Conservation (phyloP, 1,140 invertebrate species). For the Homarus americanus region DNA sequence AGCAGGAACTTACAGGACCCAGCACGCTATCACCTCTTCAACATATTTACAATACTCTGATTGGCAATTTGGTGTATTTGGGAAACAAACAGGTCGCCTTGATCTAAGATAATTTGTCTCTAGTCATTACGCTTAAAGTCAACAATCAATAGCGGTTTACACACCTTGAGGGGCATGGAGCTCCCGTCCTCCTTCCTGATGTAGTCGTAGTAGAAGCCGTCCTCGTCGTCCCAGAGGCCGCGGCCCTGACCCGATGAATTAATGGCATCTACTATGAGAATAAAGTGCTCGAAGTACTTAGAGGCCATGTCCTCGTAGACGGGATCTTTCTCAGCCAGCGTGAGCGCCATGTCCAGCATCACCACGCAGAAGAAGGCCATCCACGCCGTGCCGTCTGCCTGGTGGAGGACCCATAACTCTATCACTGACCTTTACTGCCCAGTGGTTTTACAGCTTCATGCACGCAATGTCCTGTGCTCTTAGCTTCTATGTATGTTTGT, state of each 20-base stretch:
- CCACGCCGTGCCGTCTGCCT: conserved; percentile 80
- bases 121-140: too few species aligned
- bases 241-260: conserved; percentile 76
- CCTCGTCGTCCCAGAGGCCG: conserved; percentile 79
- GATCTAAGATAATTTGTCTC: too few species aligned
- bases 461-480: too few species aligned
- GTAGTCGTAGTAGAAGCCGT: conserved; percentile 79
- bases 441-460: too few species aligned
- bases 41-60: too few species aligned
- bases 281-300: conserved; percentile 79
- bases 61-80: too few species aligned
- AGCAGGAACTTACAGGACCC: too few species aligned
- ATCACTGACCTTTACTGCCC: too few species aligned
- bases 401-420: too few species aligned
- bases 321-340: conserved; percentile 77
- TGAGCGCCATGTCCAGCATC: conserved; percentile 79
- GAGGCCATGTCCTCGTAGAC: conserved; percentile 79
- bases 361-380: conserved; percentile 79
- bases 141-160: conserved; percentile 78
- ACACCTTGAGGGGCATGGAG: conserved; percentile 76
- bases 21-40: too few species aligned
- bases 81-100: too few species aligned
- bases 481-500: too few species aligned
- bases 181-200: conserved; percentile 75
- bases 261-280: conserved; percentile 78